phyloP scores from a whole-genome alignment of 2,113 vertebrate genomes.

The Sturnus vulgaris region DNA sequence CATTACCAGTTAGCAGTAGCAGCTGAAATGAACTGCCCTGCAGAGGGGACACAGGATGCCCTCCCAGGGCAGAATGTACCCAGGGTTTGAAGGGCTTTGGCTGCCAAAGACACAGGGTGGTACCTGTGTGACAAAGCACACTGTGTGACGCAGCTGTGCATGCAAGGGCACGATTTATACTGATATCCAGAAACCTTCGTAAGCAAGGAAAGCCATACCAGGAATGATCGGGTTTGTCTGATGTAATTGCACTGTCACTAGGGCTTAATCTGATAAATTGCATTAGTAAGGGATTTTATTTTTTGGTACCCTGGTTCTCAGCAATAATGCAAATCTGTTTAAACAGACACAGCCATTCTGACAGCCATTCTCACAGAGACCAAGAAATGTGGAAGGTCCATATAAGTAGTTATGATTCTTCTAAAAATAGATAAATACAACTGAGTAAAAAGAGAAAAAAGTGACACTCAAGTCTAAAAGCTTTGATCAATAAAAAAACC shows the following conservation, averaged over 20 bases:
- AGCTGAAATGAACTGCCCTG: background rate
- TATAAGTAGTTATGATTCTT: background rate
- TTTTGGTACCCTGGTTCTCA: background rate
- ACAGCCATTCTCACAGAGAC: background rate
- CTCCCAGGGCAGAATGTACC: background rate
- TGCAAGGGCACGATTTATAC: background rate
- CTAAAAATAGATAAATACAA: background rate
- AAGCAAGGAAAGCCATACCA: background rate
- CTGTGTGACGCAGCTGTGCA: background rate
- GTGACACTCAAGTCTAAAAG: background rate
- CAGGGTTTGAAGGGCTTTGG: background rate
- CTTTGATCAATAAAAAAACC: background rate
- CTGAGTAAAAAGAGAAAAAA: background rate
- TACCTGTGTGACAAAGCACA: background rate
- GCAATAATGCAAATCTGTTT: background rate
- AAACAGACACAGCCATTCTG: background rate
- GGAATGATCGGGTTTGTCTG: background rate
- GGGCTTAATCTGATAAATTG: background rate
- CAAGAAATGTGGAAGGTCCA: background rate
- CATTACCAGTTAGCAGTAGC: background rate
- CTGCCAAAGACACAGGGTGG: background rate
- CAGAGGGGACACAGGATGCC: accelerated
- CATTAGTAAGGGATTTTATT: background rate
- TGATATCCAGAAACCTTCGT: accelerated
- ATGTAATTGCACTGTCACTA: background rate